These are phyloP conservation scores for Brenthis hecate DNA, from an alignment of 2,888 invertebrate species.

Conservation along the genomic window DNA sequence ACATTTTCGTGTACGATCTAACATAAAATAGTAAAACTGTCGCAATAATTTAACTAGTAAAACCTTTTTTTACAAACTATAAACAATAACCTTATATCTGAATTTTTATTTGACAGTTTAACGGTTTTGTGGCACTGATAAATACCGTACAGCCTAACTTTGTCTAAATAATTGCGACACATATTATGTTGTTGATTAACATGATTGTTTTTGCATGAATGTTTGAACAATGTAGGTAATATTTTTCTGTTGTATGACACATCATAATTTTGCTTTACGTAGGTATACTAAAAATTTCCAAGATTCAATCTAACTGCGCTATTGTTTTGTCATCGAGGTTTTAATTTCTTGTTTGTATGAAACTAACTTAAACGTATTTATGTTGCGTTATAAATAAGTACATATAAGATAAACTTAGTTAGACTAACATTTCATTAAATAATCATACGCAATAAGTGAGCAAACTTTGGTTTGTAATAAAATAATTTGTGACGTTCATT, in stretches of 20 bases:
- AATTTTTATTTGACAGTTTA: neutral
- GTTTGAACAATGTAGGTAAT: conserved; percentile 10
- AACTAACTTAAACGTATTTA: conserved; percentile 7
- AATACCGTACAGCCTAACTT: conserved; percentile 3
- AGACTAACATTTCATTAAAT: neutral
- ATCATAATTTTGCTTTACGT: conserved; percentile 1
- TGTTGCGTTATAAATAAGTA: neutral
- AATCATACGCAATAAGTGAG: no score
- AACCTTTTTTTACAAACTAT: neutral
- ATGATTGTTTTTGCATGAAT: conserved; percentile 57
- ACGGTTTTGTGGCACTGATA: conserved; percentile 3
- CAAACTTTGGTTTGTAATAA: no score
- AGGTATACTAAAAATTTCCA: neutral
- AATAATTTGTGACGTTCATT: no score
- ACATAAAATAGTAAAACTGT: conserved; percentile 28
- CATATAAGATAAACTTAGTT: neutral
- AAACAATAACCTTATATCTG: neutral
- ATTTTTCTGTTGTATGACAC: conserved; percentile 14
- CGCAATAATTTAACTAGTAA: conserved; percentile 38
- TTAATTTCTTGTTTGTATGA: conserved; percentile 6
- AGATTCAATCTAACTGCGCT: neutral
- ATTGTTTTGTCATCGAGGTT: conserved; percentile 2
- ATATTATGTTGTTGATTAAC: conserved; percentile 45
- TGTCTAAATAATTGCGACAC: conserved; percentile 45
- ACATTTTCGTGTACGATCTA: conserved; percentile 36